Evolutionary conservation across 2,113 vertebrate genomes (phyloP).

Genomic region (Ptilonorhynchus violaceus): DNA sequence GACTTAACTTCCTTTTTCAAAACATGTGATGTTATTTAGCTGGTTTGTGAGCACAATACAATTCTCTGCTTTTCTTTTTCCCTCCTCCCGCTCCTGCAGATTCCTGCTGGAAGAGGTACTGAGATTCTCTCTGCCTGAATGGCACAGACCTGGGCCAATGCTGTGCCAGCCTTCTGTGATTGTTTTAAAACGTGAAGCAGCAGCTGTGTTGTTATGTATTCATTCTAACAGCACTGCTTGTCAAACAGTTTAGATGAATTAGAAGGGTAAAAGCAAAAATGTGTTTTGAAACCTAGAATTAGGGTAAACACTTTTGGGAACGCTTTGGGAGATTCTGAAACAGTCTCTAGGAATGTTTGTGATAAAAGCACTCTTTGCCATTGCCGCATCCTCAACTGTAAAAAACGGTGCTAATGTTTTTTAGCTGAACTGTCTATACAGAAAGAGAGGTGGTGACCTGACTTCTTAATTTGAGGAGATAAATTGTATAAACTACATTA

Average conservation of each 20-base stretch:
- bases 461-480: background rate
- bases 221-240: background rate
- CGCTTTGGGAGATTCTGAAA: background rate
- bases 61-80: background rate
- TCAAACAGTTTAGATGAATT: background rate
- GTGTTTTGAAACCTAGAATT: background rate
- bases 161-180: background rate
- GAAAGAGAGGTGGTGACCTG: background rate
- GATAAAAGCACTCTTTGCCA: background rate
- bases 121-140: background rate
- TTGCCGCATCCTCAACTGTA: background rate
- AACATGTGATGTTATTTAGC: background rate
- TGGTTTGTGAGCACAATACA: fast-evolving
- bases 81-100: background rate
- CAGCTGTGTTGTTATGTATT: background rate
- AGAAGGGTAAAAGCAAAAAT: background rate
- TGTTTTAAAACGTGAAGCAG: background rate
- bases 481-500: background rate
- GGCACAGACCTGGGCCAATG: background rate
- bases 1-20: background rate
- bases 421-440: background rate
- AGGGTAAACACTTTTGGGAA: background rate
- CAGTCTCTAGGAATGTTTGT: background rate
- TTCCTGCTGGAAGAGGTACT: background rate
- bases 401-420: background rate